Evolutionary conservation across 2,888 invertebrate genomes (phyloP).

Genomic region (Melinaea menophilus): DNA sequence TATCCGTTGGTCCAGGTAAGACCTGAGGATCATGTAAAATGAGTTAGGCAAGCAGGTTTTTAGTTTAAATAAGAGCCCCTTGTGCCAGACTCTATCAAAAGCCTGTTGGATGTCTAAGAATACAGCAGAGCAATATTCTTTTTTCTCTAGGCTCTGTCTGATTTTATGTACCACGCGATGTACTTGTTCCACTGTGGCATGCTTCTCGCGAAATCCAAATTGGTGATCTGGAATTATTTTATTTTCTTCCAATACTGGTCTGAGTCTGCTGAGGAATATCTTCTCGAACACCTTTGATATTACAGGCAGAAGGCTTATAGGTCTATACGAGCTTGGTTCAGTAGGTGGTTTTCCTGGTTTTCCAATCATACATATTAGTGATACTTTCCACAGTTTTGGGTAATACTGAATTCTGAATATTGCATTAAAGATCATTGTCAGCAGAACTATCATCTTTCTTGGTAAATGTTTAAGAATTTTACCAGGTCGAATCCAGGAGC

Average conservation of each 20-base stretch:
- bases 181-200: no score
- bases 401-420: slow-evolving; percentile 8
- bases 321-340: slow-evolving; percentile 30
- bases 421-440: slow-evolving; percentile 10
- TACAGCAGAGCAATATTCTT: no score
- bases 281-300: slow-evolving; percentile 12
- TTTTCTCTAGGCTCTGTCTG: no score
- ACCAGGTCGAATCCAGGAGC: slow-evolving; percentile 14
- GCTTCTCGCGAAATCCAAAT: no score
- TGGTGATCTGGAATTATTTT: no score
- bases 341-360: slow-evolving; percentile 31
- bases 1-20: no score
- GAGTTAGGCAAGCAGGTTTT: no score
- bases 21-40: no score
- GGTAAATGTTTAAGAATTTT: slow-evolving; percentile 14
- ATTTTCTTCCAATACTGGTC: not conserved
- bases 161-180: no score
- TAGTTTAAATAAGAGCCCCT: no score
- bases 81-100: no score
- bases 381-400: slow-evolving; percentile 32
- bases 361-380: slow-evolving; percentile 31
- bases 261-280: not conserved
- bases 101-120: no score
- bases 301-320: slow-evolving; percentile 28
- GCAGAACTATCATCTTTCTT: not conserved